A percentile compares a stretch with the other conserved stretches of the same genome.
Conservation (phyloP, 2,888 invertebrate species). For the Liposcelis brunnea region DNA sequence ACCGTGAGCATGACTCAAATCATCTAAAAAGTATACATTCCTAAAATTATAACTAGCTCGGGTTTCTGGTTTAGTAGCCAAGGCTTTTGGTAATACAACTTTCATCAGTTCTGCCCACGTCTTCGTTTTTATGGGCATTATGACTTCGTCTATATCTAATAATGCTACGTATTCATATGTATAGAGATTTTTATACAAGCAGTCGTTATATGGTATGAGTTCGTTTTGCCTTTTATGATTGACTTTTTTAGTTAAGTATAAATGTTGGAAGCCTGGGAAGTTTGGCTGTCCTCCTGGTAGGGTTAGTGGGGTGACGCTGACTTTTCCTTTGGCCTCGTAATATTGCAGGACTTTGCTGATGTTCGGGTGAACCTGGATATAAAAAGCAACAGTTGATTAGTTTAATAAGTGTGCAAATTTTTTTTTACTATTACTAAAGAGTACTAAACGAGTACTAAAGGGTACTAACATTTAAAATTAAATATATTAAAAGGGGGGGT, state of each 20-base stretch:
- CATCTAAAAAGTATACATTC: conserved; percentile 85
- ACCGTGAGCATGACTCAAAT: conserved; percentile 61
- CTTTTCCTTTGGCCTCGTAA: conserved; percentile 46
- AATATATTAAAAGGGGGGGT: too few relatives aligned
- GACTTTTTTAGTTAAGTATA: conserved; percentile 77
- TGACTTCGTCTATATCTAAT: conserved; percentile 86
- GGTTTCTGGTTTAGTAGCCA: conserved; percentile 45
- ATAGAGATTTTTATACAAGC: conserved; percentile 82
- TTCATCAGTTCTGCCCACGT: conserved; percentile 66
- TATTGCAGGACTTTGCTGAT: conserved; percentile 61
- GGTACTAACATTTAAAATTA: too few relatives aligned
- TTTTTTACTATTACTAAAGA: too few relatives aligned
- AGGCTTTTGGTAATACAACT: conserved; percentile 47
- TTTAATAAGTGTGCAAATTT: too few relatives aligned
- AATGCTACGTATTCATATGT: conserved; percentile 79
- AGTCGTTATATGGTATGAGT: conserved; percentile 91
- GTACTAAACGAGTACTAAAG: too few relatives aligned
- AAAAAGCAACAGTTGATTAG: conserved; percentile 6
- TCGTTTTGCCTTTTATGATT: conserved; percentile 91
- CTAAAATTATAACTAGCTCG: conserved; percentile 72
- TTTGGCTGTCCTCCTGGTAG: conserved; percentile 83
- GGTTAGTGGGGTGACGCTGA: conserved; percentile 62
- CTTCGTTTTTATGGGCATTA: conserved; percentile 62
- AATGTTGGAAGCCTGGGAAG: conserved; percentile 70
- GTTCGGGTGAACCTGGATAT: conserved; percentile 67